A percentile compares a stretch with the other conserved stretches of the same genome.
These are phyloP conservation scores for Cloeon dipterum DNA, from an alignment of 2,888 invertebrate species.

Conservation along the genomic window DNA sequence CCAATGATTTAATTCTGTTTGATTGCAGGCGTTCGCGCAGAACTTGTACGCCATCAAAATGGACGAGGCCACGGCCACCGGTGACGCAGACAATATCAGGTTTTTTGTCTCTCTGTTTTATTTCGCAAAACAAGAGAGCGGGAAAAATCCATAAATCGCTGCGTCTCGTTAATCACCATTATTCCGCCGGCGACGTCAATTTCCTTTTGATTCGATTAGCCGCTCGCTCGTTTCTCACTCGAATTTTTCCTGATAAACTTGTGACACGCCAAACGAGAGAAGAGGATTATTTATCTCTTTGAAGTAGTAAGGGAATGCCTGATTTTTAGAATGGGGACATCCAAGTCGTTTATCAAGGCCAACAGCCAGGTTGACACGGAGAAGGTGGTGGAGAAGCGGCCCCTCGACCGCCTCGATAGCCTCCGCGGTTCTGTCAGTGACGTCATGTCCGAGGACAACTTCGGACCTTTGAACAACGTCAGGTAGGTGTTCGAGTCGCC, in stretches of 20 bases:
- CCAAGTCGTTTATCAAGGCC: constrained; percentile 76
- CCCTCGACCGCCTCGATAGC: constrained; percentile 42
- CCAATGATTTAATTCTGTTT: no score
- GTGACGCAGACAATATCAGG: no score
- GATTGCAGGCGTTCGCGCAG: constrained; percentile 43
- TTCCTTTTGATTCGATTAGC: no score
- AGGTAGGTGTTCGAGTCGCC: constrained; percentile 32
- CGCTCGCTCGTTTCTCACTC: no score
- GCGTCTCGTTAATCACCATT: neutral
- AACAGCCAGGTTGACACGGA: constrained; percentile 42
- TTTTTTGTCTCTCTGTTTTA: no score
- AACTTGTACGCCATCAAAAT: constrained; percentile 50
- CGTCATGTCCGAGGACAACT: constrained; percentile 60
- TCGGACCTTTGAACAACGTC: constrained; percentile 80
- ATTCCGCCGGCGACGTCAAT: neutral
- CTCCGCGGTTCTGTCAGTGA: constrained; percentile 55
- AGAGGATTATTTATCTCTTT: constrained; percentile 3
- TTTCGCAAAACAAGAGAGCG: neutral
- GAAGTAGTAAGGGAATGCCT: no score
- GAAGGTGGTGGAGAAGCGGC: constrained; percentile 20
- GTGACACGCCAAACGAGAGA: no score
- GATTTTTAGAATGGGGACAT: constrained; percentile 35
- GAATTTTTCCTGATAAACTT: neutral
- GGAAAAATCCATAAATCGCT: neutral
- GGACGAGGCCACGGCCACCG: constrained; percentile 26